Evolutionary conservation across 2,797 vertebrate species (phyloP).

Genomic region (Arnoldichthys spilopterus): DNA sequence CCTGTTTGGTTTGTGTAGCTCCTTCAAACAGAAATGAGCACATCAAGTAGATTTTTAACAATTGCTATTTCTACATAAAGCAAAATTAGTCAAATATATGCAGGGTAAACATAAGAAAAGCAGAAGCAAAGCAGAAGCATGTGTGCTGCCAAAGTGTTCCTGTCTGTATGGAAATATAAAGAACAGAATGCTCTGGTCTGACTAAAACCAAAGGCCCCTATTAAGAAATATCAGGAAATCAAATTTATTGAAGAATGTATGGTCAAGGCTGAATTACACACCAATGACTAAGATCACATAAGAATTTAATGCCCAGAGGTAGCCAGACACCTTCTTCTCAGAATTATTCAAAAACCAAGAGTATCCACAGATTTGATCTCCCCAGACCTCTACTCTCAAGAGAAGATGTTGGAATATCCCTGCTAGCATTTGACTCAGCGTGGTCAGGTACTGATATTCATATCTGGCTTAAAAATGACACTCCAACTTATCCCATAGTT

Average conservation of each 20-base stretch:
- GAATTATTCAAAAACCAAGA: background rate
- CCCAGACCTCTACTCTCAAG: too few species aligned
- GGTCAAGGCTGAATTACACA: conserved; percentile 2
- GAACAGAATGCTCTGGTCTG: conserved; percentile 44
- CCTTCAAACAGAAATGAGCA: conserved; percentile 49
- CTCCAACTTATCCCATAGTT: background rate
- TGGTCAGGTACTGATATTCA: background rate
- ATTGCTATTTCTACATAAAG: conserved; percentile 58
- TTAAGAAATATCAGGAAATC: background rate
- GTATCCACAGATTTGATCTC: background rate
- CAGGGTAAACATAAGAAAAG: conserved; percentile 49
- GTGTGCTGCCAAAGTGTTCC: conserved; percentile 46
- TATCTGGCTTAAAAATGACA: background rate
- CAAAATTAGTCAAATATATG: conserved; percentile 56
- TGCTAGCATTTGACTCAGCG: too few species aligned
- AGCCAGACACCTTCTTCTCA: background rate
- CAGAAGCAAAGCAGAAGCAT: conserved; percentile 51
- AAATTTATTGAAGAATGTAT: background rate
- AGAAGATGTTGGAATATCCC: background rate
- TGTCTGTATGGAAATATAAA: conserved; percentile 13
- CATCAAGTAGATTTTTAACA: conserved; percentile 58
- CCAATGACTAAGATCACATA: too few species aligned
- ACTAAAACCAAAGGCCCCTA: conserved; percentile 1
- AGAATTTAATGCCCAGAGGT: background rate
- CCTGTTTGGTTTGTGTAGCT: background rate